Conservation (phyloP, 2,888 invertebrate species). For the Nasonia oneida region DNA sequence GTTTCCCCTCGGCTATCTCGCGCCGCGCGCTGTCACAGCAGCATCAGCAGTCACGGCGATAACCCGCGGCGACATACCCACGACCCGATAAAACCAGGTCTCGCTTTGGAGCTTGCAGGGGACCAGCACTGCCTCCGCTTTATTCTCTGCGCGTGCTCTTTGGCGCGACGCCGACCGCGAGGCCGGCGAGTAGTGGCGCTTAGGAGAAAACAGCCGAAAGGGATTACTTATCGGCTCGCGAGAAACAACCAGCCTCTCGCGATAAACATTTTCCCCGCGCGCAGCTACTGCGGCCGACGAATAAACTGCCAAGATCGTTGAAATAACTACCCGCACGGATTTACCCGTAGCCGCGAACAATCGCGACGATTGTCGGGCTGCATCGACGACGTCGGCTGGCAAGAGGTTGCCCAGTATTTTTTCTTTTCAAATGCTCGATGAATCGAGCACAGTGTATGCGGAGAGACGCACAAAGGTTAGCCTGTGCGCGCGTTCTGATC, state of each 20-base stretch:
- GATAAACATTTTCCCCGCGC: neutral
- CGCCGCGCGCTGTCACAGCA: conserved; percentile 52
- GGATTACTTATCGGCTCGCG: conserved; percentile 69
- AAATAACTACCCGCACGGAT: neutral
- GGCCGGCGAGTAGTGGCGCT: neutral
- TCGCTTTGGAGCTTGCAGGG: conserved; percentile 63
- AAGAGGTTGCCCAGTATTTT: conserved; percentile 1
- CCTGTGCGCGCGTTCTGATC: conserved; percentile 1
- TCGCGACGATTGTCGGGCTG: neutral
- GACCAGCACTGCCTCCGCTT: neutral
- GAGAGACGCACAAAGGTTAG: neutral
- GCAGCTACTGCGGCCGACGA: neutral
- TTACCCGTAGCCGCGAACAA: neutral
- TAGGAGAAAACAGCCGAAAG: conserved; percentile 74
- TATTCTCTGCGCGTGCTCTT: conserved; percentile 11
- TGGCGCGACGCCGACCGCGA: conserved; percentile 15
- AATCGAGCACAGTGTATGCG: neutral
- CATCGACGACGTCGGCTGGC: too few relatives aligned
- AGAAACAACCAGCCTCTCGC: conserved; percentile 56
- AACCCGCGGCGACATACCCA: conserved; percentile 77
- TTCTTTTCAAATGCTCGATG: neutral
- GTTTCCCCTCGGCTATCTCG: conserved; percentile 54
- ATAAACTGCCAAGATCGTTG: conserved; percentile 44
- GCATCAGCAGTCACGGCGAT: conserved; percentile 76
- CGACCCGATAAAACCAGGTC: conserved; percentile 77